Percentiles rank a stretch among this genome's conserved stretches.
Conservation (phyloP, 2,797 vertebrate species). For the Brachyrhaphis roseni region DNA sequence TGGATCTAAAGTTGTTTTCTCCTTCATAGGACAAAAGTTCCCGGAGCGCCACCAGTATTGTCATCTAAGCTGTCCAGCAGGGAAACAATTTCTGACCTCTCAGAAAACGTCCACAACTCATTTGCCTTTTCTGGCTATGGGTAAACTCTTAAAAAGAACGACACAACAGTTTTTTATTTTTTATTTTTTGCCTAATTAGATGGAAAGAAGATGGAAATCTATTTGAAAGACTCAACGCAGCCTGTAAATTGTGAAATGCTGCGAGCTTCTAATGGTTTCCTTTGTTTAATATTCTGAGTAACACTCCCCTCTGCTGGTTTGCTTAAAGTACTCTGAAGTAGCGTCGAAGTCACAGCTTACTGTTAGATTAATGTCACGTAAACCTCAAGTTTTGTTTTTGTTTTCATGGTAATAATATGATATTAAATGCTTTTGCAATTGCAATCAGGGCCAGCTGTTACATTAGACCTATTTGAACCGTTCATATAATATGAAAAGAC, state of each 20-base stretch:
- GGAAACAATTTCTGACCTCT: slow-evolving; percentile 50
- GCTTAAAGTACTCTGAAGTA: slow-evolving; percentile 5
- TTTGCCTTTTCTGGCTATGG: slow-evolving; percentile 14
- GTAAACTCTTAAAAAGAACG: slow-evolving; percentile 24
- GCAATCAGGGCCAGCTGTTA: slow-evolving; percentile 12
- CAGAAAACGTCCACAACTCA: slow-evolving; percentile 37
- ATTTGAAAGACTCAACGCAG: not conserved
- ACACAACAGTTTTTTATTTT: not conserved
- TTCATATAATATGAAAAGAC: slow-evolving; percentile 24
- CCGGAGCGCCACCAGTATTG: slow-evolving; percentile 88
- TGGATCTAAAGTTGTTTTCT: slow-evolving; percentile 66
- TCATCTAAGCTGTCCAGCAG: slow-evolving; percentile 80
- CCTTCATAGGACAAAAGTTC: slow-evolving; percentile 87
- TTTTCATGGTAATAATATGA: not conserved
- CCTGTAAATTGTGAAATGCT: not conserved
- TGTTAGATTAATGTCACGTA: not conserved
- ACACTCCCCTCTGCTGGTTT: slow-evolving; percentile 26
- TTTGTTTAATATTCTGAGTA: not conserved
- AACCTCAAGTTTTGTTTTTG: not conserved
- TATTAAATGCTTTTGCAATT: not conserved
- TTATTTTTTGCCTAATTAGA: not conserved
- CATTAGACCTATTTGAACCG: not conserved
- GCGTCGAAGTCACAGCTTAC: not conserved
- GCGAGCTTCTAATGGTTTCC: not conserved
- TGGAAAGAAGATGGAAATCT: not conserved